phyloP scores from a whole-genome alignment of 2,113 vertebrate genomes.

The Promerops cafer region DNA sequence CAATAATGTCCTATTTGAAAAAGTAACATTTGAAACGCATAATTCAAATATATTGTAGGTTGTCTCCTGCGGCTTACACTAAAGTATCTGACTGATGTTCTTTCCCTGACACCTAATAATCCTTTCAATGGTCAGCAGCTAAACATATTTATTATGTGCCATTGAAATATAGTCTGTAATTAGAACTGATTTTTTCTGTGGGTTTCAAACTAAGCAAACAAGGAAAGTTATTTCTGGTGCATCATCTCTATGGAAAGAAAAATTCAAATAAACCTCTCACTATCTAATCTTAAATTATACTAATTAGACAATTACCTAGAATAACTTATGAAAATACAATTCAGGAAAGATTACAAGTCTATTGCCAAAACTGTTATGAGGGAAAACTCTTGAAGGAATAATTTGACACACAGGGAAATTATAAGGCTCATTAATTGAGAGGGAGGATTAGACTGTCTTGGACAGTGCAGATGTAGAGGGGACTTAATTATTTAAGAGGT shows the following conservation, averaged over 20 bases:
- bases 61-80: not conserved
- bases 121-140: not conserved
- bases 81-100: not conserved
- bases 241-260: not conserved
- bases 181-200: not conserved
- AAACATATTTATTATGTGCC: not conserved
- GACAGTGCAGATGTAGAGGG: not conserved
- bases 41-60: slow-evolving; percentile 14
- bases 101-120: not conserved
- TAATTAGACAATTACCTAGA: not conserved
- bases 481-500: slow-evolving; percentile 62
- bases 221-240: not conserved
- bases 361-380: not conserved
- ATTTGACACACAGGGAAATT: not conserved
- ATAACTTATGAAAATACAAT: not conserved
- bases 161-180: not conserved
- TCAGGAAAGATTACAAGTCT: not conserved
- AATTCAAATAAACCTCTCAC: not conserved
- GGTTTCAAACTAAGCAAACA: not conserved
- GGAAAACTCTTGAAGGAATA: slow-evolving; percentile 10
- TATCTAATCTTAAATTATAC: not conserved
- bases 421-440: not conserved
- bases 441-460: not conserved
- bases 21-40: not conserved
- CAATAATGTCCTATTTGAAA: slow-evolving; percentile 25